A percentile compares a stretch with the other conserved stretches of the same genome.
These are phyloP conservation scores for Chymomyza fuscimana DNA, from an alignment of 2,888 invertebrate genomes.

Conservation along the genomic window DNA sequence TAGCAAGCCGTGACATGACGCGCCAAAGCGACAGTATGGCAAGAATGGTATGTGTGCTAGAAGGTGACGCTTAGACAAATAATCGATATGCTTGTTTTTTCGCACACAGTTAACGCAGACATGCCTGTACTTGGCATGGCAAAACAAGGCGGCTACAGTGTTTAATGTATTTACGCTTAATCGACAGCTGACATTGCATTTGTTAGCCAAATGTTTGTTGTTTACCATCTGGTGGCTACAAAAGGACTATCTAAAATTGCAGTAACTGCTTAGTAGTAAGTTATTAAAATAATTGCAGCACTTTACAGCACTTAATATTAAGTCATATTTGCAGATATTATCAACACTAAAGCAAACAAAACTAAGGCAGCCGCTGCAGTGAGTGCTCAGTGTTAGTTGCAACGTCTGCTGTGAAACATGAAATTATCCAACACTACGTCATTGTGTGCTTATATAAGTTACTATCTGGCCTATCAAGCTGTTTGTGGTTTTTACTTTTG, in stretches of 20 bases:
- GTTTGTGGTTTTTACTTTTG: too few relatives aligned
- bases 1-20: not conserved
- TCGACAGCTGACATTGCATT: slow-evolving; percentile 32
- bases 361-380: not conserved
- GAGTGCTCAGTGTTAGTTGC: not conserved
- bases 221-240: slow-evolving; percentile 41
- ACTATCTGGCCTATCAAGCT: too few relatives aligned
- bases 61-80: not conserved
- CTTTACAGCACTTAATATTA: not conserved
- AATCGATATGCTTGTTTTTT: not conserved
- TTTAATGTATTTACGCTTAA: slow-evolving; percentile 35
- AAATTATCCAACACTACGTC: too few relatives aligned
- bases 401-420: too few relatives aligned
- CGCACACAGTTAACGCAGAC: slow-evolving; percentile 24
- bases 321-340: not conserved
- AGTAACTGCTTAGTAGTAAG: slow-evolving; percentile 10
- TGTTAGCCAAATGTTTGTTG: slow-evolving; percentile 31
- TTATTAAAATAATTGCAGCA: not conserved
- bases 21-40: not conserved
- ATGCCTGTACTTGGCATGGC: slow-evolving; percentile 19
- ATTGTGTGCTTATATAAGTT: too few relatives aligned
- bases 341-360: slow-evolving; percentile 24
- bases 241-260: slow-evolving; percentile 32
- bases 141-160: slow-evolving; percentile 27
- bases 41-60: not conserved